Evolutionary conservation across 2,113 vertebrate species (phyloP).

Genomic region (Tilapia sparmanii): DNA sequence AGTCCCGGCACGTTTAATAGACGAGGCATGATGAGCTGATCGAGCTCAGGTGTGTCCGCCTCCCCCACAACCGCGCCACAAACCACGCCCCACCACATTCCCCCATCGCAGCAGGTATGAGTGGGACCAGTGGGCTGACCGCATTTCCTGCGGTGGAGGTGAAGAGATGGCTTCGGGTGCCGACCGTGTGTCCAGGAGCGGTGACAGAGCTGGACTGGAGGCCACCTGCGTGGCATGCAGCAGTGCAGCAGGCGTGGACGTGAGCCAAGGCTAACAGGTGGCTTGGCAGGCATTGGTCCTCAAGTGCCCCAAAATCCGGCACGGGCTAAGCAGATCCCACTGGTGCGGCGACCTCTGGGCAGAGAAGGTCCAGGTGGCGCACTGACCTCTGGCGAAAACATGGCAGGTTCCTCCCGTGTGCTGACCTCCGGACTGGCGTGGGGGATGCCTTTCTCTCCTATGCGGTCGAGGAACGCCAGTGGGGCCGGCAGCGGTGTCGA

Average conservation of each 20-base stretch:
- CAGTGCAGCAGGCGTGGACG: background rate
- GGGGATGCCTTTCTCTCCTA: background rate
- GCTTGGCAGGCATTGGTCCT: background rate
- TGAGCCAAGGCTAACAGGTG: background rate
- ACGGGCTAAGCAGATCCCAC: background rate
- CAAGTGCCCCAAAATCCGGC: background rate
- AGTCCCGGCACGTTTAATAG: background rate
- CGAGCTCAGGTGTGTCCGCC: background rate
- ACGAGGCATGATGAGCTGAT: background rate
- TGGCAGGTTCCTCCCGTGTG: background rate
- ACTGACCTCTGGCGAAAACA: background rate
- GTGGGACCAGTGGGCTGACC: background rate
- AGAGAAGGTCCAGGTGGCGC: background rate
- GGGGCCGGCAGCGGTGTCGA: fast-evolving
- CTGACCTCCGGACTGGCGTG: fast-evolving
- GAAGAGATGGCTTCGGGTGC: fast-evolving
- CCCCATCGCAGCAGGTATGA: background rate
- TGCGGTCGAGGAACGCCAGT: background rate
- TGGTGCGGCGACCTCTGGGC: background rate
- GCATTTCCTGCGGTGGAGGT: background rate
- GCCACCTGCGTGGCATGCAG: fast-evolving
- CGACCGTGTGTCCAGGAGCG: fast-evolving
- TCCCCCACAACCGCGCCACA: background rate
- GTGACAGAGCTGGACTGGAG: background rate
- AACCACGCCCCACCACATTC: background rate